Base-by-base conservation (phyloP, 2,113 vertebrate genomes). In the Coregonus clupeaformis region DNA sequence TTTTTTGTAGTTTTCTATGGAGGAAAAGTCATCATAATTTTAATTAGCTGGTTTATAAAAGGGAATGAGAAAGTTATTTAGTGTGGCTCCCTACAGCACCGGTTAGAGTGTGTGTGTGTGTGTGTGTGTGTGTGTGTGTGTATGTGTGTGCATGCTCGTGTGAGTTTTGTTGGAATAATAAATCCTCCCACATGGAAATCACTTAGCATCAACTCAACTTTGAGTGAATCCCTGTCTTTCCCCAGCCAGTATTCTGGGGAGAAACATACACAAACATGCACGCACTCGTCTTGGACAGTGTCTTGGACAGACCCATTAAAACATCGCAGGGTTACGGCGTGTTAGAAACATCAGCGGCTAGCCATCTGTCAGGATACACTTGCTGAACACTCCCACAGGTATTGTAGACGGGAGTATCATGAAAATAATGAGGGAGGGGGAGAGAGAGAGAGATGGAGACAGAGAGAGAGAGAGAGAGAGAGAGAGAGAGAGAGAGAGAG, bases 261-360 rank as follows among this genome's bases (percentile, higher is more conserved):
- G 32, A 16, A 66, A 14, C 29, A 49, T 60, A 32, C 66, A 73
- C 71, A 42, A 18, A 57, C 20, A 74, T n/a, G 32, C 18, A 49
- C 62, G n/a, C 68, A 72, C 72, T 90, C 11, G 9, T 42, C 89
- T 92, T 92, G 91, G 78, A 84, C 82, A 92, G 80, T 86, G 80
- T 65, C 75, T 89, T 77, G 78, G 86, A 92, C 82, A 52, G 77
- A 80, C 86, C 87, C 88, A 87, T 90, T 91, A 86, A 91, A 92
- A 85, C 81, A 84, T 85, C 82, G 49, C 84, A 76, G 77, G 84
- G 88, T 89, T 89, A 85, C 16, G 60, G 78, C 64, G 82, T 66
- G 81, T 81, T 82, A 82, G 77, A 87, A 81, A 91, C 90, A 81
- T 80, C 71, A 60, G 62, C 65, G 47, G 80, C 75, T 71, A 67